A percentile compares a stretch with the other conserved stretches of the same genome.
Conservation (phyloP, 2,113 vertebrate species). For the Agapornis roseicollis region DNA sequence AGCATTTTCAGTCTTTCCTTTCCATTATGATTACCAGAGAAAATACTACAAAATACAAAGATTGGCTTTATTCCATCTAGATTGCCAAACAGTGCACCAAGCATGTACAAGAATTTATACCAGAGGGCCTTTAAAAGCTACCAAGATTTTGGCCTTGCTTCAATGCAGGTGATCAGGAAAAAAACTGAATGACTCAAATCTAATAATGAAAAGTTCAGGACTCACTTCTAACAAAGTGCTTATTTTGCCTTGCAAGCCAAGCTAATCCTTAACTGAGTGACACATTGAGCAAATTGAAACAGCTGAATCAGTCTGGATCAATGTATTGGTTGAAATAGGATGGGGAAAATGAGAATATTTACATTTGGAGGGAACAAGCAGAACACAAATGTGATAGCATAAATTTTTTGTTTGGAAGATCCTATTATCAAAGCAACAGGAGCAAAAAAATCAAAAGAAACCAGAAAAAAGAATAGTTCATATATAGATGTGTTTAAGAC, state of each 20-base stretch:
- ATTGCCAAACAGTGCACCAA: neutral
- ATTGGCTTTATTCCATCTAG: neutral
- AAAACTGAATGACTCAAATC: neutral
- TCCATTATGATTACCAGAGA: neutral
- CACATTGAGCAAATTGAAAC: neutral
- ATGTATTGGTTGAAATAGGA: neutral
- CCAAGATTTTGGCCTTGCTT: neutral
- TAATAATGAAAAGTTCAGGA: neutral
- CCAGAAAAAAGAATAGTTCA: neutral
- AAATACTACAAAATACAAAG: neutral
- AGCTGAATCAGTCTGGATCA: neutral
- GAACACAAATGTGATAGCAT: neutral
- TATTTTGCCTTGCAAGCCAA: neutral
- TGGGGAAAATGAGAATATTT: neutral
- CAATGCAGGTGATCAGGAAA: neutral
- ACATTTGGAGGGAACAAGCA: neutral
- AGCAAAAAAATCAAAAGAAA: fast-evolving
- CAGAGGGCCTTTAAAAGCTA: neutral
- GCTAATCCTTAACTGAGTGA: neutral
- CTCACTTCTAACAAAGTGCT: neutral
- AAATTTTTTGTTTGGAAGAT: neutral
- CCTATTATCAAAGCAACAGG: neutral
- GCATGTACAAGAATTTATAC: neutral
- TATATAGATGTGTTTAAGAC: neutral
- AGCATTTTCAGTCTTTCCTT: neutral